Evolutionary conservation across 23 tunicate genomes (phyloP), one percentile per base, ranked within the genome.

Genomic region (Botrylloides violaceus): DNA sequence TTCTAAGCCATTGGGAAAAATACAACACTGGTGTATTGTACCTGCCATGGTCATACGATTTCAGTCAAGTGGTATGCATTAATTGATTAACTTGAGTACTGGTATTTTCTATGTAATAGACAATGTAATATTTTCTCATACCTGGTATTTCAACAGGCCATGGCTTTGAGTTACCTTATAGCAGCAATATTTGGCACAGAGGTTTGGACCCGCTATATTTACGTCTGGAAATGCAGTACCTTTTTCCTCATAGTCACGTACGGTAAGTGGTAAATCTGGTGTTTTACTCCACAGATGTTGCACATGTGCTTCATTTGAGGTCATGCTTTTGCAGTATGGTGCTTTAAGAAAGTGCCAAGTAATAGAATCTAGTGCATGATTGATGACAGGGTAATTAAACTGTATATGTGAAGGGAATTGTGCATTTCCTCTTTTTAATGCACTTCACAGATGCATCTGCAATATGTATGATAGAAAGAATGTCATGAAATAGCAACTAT

Each of bases 1-100:
- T 76, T 32, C 34, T 89, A 43, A 77, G 94, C 9, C 99, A 95
- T 77, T 95, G 92, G 92, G 99, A 95, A 75, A 95, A 95, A 76
- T 95, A 95, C 78, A 95, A 95, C 50, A 95, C 99, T 23, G 99
- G 99, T 20, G 66, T 95, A 5, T 36, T 95, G 34, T 95, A 64
- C 65, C 76, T 95, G 34, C 99, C 99, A 37, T 95, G 99, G 99
- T 83, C 92, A 4, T 95, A 95, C 76, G 99, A 95, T 75, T 33
- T 79, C 33, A 82, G 86, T 57, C 90, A 81, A 81, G 82, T 82
- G 62, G 91, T 89, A 55, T 73, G 81, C 60, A 18, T 3, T 3
- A 49, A 0, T 65, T 7, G 29, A 26, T 21, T 31, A 50, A 30
- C 21, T 15, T 31, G 48, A 9, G 27, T 59, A 59, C 65, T n/a